Base-by-base conservation (phyloP, 2,797 vertebrate genomes). In the Tympanoctomys barrerae region DNA sequence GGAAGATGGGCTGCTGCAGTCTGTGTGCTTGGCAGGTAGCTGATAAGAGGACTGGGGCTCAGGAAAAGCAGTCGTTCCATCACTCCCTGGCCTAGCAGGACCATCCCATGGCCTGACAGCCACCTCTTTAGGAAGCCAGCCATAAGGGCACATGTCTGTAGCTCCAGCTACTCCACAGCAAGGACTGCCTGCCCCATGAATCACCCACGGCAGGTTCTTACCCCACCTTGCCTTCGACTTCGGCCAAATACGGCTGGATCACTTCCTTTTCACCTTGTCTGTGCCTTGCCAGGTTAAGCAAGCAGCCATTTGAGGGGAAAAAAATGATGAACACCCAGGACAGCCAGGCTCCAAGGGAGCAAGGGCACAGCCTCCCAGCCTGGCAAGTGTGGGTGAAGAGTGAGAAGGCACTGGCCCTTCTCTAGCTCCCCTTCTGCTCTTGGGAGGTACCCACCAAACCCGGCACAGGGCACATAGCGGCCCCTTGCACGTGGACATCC, bases 181-280 rank as follows among this genome's bases (percentile, higher is more conserved):
- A 39, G 86, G 86, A 68, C 14, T 2, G 26, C 73, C n/a, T 13
- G 8, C 31, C 19, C 54, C 81, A 26, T 57, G n/a, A 57, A 33
- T 54, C 39, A n/a, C 62, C 68, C 18, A 1, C 5, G 11, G 52
- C 16, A 77, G 31, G n/a, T 14, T 79, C 85, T 24, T 19, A 36
- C 46, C 78, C 54, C 0, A 9, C 82, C 52, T 4, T n/a, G 22
- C 42, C 28, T 71, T 49, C 62, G 3, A 62, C 57, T 54, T n/a
- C 5, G 0, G 28, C 46, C 52, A 64, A 57, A 46, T 75, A 73
- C 1, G 28, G 21, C 31, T 24, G 14, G 68, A 93, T 93, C 57
- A 89, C 95, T 95, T 96, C 95, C 91, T 96, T 89, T 79, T 93
- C 94, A 91, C 94, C 94, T 93, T 8, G 57, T 61, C 28, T 57